Conservation (phyloP, 1,140 invertebrate genomes). For the Pseudomyrmex cubaensis region DNA sequence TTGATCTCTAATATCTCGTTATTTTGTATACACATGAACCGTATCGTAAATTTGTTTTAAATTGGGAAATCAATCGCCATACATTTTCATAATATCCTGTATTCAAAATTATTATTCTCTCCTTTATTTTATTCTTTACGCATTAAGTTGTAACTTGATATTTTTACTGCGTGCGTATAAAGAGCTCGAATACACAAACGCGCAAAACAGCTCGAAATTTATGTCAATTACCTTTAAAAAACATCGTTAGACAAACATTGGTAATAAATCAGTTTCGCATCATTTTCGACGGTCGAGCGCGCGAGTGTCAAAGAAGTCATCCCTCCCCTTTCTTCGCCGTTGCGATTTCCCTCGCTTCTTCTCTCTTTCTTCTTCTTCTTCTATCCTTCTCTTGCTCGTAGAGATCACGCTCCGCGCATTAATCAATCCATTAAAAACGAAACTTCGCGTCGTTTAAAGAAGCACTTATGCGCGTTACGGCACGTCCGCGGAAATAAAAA, state of each 20-base stretch:
- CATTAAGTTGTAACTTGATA: constrained; percentile 20
- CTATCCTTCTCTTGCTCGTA: not conserved
- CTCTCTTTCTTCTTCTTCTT: constrained; percentile 5
- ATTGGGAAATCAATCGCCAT: not conserved
- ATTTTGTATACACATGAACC: not conserved
- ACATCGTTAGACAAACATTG: not conserved
- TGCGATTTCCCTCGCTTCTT: constrained; percentile 33
- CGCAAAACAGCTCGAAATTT: not conserved
- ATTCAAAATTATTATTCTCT: constrained; percentile 8
- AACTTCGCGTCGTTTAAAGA: constrained; percentile 28
- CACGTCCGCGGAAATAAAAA: constrained; percentile 14
- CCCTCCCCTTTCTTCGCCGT: constrained; percentile 49
- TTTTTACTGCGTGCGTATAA: not conserved
- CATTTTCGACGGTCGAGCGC: constrained; percentile 1
- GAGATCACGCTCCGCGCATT: constrained; percentile 24
- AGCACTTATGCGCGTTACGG: constrained; percentile 34
- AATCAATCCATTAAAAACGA: constrained; percentile 28
- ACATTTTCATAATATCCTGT: not conserved
- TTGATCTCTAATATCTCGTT: not conserved
- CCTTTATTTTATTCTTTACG: constrained; percentile 17
- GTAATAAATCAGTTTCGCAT: not conserved
- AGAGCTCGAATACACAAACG: not conserved
- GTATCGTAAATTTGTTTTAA: not conserved
- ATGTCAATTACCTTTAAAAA: not conserved
- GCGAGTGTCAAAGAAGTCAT: not conserved